Percentiles rank a stretch among this genome's conserved stretches.
These are phyloP conservation scores for Python bivittatus DNA, from an alignment of 2,113 vertebrate genomes.

Conservation along the genomic window DNA sequence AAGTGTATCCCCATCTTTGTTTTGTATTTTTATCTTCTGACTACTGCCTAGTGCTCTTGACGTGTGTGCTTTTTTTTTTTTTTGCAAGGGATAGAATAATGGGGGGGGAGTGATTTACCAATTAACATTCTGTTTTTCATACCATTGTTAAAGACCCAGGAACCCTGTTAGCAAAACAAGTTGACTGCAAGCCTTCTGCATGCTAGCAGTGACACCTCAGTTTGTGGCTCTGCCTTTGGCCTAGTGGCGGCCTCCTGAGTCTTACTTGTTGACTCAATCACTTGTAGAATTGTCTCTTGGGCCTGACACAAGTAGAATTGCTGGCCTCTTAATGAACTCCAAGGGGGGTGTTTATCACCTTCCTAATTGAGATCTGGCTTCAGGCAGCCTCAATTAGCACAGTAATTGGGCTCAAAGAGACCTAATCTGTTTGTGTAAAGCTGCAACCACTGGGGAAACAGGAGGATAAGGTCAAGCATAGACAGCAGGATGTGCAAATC, in stretches of 20 bases:
- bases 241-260: not conserved
- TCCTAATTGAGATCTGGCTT: constrained; percentile 29
- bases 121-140: not conserved
- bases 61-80: not conserved
- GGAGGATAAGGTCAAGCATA: not conserved
- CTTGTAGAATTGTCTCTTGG: not conserved
- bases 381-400: constrained; percentile 16
- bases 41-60: not conserved
- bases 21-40: not conserved
- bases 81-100: not conserved
- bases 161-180: not conserved
- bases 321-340: constrained; percentile 13
- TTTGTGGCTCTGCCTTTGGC: not conserved
- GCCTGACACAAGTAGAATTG: not conserved
- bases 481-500: not conserved
- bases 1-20: not conserved
- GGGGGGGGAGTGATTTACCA: not conserved
- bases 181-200: not conserved
- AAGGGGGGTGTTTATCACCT: constrained; percentile 14
- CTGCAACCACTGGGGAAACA: not conserved
- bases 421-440: constrained; percentile 23
- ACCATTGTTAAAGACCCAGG: not conserved
- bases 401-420: constrained; percentile 27
- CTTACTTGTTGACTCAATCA: not conserved
- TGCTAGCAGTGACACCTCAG: not conserved